These are phyloP conservation scores for Morpho achilles DNA, from an alignment of 2,888 invertebrate species.

Conservation along the genomic window DNA sequence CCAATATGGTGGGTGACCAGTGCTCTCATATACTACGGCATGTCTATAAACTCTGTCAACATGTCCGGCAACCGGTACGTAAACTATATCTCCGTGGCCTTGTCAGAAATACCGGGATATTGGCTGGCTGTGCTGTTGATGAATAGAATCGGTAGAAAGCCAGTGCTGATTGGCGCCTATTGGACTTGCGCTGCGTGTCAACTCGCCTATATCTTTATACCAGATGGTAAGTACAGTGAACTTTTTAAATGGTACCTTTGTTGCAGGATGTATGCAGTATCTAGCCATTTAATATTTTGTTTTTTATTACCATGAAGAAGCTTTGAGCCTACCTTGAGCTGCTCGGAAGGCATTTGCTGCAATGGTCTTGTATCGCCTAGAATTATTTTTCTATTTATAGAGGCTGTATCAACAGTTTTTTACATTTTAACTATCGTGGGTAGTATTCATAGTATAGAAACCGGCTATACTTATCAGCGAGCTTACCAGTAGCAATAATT, in stretches of 20 bases:
- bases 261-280: too few species aligned
- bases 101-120: constrained; percentile 81
- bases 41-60: constrained; percentile 82
- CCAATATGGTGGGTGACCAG: constrained; percentile 82
- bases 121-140: constrained; percentile 80
- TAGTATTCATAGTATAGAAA: too few species aligned
- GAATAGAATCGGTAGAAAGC: constrained; percentile 56
- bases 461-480: too few species aligned
- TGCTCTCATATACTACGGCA: constrained; percentile 83
- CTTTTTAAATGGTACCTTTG: not conserved
- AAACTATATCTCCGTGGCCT: constrained; percentile 80
- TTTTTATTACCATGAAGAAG: too few species aligned
- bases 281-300: too few species aligned
- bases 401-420: too few species aligned
- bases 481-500: too few species aligned
- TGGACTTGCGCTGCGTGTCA: constrained; percentile 31
- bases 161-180: constrained; percentile 35
- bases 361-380: too few species aligned
- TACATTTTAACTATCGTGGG: too few species aligned
- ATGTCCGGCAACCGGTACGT: constrained; percentile 81
- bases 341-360: too few species aligned
- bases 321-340: too few species aligned
- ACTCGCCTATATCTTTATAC: constrained; percentile 30
- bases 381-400: too few species aligned
- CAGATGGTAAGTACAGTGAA: constrained; percentile 16